phyloP scores from a whole-genome alignment of 2,888 invertebrate genomes.

The Phrixothrix hirtus region DNA sequence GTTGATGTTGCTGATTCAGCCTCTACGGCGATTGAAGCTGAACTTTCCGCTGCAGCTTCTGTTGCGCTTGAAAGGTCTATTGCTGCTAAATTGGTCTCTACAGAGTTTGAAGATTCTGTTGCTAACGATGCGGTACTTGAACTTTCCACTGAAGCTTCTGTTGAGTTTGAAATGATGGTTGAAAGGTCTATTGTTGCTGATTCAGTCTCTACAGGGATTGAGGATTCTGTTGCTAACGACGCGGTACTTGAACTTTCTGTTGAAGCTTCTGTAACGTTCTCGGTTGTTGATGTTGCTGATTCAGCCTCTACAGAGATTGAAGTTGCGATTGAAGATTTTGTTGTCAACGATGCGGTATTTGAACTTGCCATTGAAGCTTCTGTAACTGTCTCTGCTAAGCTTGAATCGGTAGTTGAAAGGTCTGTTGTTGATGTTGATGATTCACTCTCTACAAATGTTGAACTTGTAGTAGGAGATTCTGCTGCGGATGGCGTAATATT shows the following conservation, averaged over 20 bases:
- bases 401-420: neutral
- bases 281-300: neutral
- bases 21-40: neutral
- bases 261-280: too few species aligned
- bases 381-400: too few species aligned
- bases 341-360: neutral
- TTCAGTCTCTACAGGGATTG: too few species aligned
- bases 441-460: too few species aligned
- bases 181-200: too few species aligned
- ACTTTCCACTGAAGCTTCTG: neutral
- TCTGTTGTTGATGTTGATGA: neutral
- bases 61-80: too few species aligned
- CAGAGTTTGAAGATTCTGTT: neutral
- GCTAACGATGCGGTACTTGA: neutral
- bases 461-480: too few species aligned
- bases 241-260: neutral
- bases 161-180: neutral
- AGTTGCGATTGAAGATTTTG: neutral
- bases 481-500: neutral
- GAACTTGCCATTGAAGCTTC: neutral
- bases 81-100: too few species aligned
- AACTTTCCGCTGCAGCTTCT: neutral
- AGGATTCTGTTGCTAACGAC: neutral
- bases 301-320: too few species aligned
- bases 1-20: neutral